Evolutionary conservation across 2,888 invertebrate species (phyloP).

Genomic region (Andrena minutula): DNA sequence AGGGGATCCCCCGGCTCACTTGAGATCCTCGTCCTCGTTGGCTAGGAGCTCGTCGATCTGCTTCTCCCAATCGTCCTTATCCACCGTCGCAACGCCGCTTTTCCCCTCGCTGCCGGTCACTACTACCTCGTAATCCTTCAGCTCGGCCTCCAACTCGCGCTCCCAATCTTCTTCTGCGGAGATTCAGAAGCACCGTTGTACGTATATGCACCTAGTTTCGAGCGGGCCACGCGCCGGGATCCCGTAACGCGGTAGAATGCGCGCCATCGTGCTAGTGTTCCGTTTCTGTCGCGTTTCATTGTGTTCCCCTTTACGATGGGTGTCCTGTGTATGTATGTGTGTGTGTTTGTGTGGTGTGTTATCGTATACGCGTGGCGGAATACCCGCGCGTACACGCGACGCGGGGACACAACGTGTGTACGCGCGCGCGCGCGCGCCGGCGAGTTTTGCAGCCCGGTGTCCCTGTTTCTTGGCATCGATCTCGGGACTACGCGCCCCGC

Average conservation of each 20-base stretch:
- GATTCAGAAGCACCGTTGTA: constrained; percentile 83
- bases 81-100: constrained; percentile 42
- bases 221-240: constrained; percentile 75
- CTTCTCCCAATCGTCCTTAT: constrained; percentile 89
- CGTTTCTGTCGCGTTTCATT: constrained; percentile 13
- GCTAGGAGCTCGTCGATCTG: constrained; percentile 90
- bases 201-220: constrained; percentile 74
- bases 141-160: constrained; percentile 96
- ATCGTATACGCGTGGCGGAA: background rate
- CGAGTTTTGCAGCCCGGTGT: constrained; percentile 22
- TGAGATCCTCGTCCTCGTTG: constrained; percentile 86
- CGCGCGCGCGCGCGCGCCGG: background rate
- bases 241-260: constrained; percentile 27
- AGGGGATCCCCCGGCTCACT: constrained; percentile 59
- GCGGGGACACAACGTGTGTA: no score
- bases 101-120: constrained; percentile 87
- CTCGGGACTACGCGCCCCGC: constrained; percentile 35
- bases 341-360: constrained; percentile 9
- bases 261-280: constrained; percentile 18
- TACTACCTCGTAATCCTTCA: constrained; percentile 97
- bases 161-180: constrained; percentile 96
- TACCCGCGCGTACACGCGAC: background rate
- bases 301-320: constrained; percentile 32
- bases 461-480: constrained; percentile 55
- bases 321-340: constrained; percentile 13